Evolutionary conservation across 92 coral and sea anemone genomes (phyloP), one percentile per base, ranked within the genome.

Genomic region (Blastomussa wellsi): DNA sequence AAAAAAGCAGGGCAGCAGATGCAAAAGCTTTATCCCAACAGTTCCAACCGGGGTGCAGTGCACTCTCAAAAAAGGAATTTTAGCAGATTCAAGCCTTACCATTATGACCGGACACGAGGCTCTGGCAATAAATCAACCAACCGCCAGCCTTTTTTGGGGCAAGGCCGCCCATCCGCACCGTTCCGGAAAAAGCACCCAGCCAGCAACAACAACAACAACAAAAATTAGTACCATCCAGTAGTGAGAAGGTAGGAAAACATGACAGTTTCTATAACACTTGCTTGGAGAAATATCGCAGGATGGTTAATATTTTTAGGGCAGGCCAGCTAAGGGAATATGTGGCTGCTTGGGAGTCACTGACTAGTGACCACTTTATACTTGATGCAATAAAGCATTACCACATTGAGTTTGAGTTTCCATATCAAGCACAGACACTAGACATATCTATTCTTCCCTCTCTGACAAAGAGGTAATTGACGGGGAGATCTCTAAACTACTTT

Each of bases 111-210:
- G 76, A 37, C 76, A 37, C 52, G 76, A 71, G 76, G 76, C 76
- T 68, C 53, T 68, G 36, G 22, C 20, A 79, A 19, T 48, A 79
- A 79, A 80, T 32, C 68, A 64, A 20, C 84, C 62, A 70, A 51
- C 37, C 75, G 75, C 57, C 84, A 80, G 84, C 84, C 84, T 79
- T 79, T 79, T 79, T 79, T 62, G 41, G 84, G 84, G 49, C 74
- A 70, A 12, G 84, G 84, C 84, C 75, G n/a, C n/a, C n/a, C n/a
- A n/a, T n/a, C n/a, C n/a, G n/a, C n/a, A n/a, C n/a, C n/a, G n/a
- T n/a, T n/a, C 53, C 62, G 36, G 84, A 79, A 31, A 79, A 79
- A 64, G 74, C 36, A 64, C 38, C 35, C 59, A 64, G 84, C 74
- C 72, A 64, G 33, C 52, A 75, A 9, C 79, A 75, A 75, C 83